Conservation (phyloP, 2,113 vertebrate genomes). For the Sardina pilchardus region DNA sequence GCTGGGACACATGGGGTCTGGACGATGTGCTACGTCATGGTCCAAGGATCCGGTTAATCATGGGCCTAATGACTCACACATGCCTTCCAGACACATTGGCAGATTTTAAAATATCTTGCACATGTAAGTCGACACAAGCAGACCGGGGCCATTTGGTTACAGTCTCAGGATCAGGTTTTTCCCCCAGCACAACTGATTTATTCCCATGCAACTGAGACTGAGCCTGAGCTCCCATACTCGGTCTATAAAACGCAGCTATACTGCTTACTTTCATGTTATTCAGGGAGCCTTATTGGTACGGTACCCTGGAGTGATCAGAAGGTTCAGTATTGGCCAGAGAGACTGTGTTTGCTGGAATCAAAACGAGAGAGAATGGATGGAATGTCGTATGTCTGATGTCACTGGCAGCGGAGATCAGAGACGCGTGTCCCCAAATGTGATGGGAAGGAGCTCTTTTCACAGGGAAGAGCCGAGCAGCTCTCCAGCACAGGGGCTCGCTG, state of each 20-base stretch:
- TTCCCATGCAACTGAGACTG: background rate
- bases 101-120: slow-evolving; percentile 34
- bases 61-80: slow-evolving; percentile 42
- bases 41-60: slow-evolving; percentile 35
- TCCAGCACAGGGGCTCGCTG: background rate
- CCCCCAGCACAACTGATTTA: background rate
- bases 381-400: slow-evolving; percentile 25
- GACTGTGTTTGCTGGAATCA: background rate
- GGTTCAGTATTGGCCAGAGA: background rate
- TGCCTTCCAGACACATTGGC: slow-evolving; percentile 27
- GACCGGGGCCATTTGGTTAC: background rate
- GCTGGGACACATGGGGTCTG: slow-evolving; percentile 33
- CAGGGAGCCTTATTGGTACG: background rate
- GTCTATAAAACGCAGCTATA: background rate
- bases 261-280: background rate
- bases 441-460: slow-evolving; percentile 23
- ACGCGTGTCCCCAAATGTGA: background rate
- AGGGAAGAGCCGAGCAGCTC: background rate
- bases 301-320: slow-evolving; percentile 7
- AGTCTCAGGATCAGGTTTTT: background rate
- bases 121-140: slow-evolving; percentile 24
- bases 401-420: slow-evolving; percentile 2
- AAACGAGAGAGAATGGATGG: slow-evolving; percentile 11
- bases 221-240: background rate
- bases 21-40: slow-evolving; percentile 29